Evolutionary conservation across 2,797 vertebrate species (phyloP), one percentile per base, ranked within the genome.

Genomic region (Neoniphon sammara): DNA sequence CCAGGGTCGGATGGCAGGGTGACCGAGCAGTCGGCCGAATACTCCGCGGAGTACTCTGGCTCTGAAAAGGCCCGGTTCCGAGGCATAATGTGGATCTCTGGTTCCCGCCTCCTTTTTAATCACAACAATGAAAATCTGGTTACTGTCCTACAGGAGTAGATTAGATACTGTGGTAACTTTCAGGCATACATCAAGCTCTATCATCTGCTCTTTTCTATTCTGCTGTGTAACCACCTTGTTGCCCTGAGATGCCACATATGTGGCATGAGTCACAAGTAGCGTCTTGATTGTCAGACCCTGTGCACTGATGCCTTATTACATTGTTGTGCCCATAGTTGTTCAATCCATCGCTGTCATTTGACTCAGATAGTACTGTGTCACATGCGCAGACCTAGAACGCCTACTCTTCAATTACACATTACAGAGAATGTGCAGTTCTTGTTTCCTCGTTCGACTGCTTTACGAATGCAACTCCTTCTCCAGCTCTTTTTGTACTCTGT

Each of bases 1-100:
- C 95, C 97, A 0, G 97, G 94, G 88, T 98, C 97, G 0, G 97
- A 98, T 0, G 97, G 97, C 68, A 98, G 78, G 1, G 96, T 98
- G 83, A 97, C 96, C 0, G 97, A 98, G 86, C 96, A 97, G 81
- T 99, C 97, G 0, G 96, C 97, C 0, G 97, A 98, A 31, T 96
- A 96, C 66, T 99, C 97, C 0, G 95, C 97, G 0, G 97, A 99
- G 91, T 95, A 97, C 89, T 99, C 97, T 0, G 96, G 96, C 87
- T 98, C 97, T 0, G 97, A 96, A 81, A 98, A 97, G 39, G 96
- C 92, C 78, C 95, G 92, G 88, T 94, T 96, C 68, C 95, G 89
- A n/a, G 96, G 95, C 97, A 98, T 99, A 75, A 36, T 44, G 69
- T 56, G 62, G 31, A 5, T 15, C 54, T 64, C 11, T 10, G 18